Base-by-base conservation (phyloP, 1,140 invertebrate species). In the Condylostylus longicornis region DNA sequence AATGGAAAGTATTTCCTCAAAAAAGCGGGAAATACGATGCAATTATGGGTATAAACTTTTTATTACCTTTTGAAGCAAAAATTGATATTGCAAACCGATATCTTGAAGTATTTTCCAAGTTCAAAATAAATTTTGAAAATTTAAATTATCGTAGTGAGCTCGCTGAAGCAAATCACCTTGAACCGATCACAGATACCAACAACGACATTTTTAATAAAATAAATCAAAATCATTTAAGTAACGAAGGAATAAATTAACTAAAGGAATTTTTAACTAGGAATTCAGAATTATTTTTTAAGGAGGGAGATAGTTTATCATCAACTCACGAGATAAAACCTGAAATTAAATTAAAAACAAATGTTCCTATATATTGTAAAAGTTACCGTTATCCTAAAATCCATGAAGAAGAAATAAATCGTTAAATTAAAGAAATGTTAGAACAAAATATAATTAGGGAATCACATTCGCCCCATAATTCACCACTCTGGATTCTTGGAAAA, bases 351-450 rank as follows among this genome's bases (percentile, higher is more conserved):
- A 42, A 30, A 27, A 18, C 36, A 20, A 34, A 48, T 30, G 32
- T 36, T 28, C 46, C 48, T 18, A 40, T 48, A 28, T 42, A 35
- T 40, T 40, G 41, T 7, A 47, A 51, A 46, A 39, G 40, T 35
- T 56, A 52, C 41, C 37, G 43, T 42, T 56, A 54, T 45, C 51
- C 48, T 8, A 41, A 56, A 44, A 38, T 51, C 18, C 43, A 50
- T 37, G 46, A 51, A 42, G 15, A 40, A 12, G 46, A 52, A 47
- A 40, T 48, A 35, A 38, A 43, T 22, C 48, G 43, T 15, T 45
- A 49, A 47, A 50, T 50, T 33, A 20, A 36, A 8, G 29, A 57
- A 40, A 57, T 61, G 50, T 29, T 59, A 12, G 28, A 49, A 13
- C 32, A 49, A 23, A 34, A 41, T 18, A 50, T 55, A 18, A 49